Base-by-base conservation (phyloP, 1,140 invertebrate genomes). In the Drosophila parabipectinata region DNA sequence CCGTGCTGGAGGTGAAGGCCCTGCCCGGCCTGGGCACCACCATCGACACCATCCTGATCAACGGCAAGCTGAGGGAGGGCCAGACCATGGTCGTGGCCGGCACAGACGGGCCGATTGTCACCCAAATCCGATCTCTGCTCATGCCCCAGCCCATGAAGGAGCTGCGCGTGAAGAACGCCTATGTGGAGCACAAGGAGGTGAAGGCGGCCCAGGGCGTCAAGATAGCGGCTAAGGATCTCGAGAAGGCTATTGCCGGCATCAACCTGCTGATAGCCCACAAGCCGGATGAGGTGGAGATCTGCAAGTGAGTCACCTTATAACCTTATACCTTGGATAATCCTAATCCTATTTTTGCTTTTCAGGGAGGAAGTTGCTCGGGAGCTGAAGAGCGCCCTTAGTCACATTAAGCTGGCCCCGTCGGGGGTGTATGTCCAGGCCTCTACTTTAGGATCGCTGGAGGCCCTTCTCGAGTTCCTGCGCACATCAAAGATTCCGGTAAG, bases 341-440 rank as follows among this genome's bases (percentile, higher is more conserved):
- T 21, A 21, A 18, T 1, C 0, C 21, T 0, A 21, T 3, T 21
- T 21, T 2, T 21, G 21, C 6, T 54, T 88, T 84, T 8, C 55
- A 96, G 96, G 91, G 96, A 97, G 83, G 96, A 97, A 90, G 96
- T 98, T 9, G 94, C 95, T 0, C 93, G 93, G 48, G 96, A 98
- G 79, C 92, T 99, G 73, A 96, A 96, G 80, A 95, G 96, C 37
- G 98, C 98, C 4, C 94, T 99, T 39, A 97, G 97, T 52, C 95
- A 96, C 12, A 99, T 99, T 71, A 98, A 98, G 90, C 93, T 99
- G 55, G 95, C 96, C 47, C 96, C 98, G 78, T 94, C 97, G 72
- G 99, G 99, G 58, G 99, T 99, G 21, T 99, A 98, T 92, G 99
- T 99, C 1, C 99, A 99, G 92, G 99, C 99, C 0, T 99, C 98